Evolutionary conservation across 1,140 invertebrate genomes (phyloP), one percentile per base, ranked within the genome.

Genomic region (Ceratosolen solmsi): DNA sequence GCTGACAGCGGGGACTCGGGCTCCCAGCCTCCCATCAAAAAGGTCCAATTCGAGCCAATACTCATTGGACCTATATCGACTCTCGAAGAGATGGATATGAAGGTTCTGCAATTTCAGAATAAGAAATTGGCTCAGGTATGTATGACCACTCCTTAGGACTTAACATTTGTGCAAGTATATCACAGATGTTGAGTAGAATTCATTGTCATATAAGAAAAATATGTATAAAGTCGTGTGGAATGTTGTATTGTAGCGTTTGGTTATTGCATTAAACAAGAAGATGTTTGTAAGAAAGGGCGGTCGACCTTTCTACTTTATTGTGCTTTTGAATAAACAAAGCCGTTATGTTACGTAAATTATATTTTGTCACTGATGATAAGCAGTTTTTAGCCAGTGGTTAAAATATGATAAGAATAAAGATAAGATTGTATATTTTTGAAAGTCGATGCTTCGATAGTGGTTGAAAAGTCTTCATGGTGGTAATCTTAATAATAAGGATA

Each of bases 61-160:
- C 93, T 97, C 82, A 96, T 99, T 86, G 97, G 97, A 41, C 95
- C 97, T 49, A 96, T 98, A 82, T 98, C 97, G 56, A 98, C 97
- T 36, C 92, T 98, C 30, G 98, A 99, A 91, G 98, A 99, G 92
- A 96, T 99, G 95, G 98, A 99, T 90, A 97, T 98, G 87, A 99
- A 99, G 93, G 97, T 99, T 74, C 91, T 99, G 25, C 96, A 97
- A 86, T 99, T 99, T 90, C 98, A 99, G 92, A 99, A 99, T 88
- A 98, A 98, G 91, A 99, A 99, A 92, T 92, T 99, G 41, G 95
- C 96, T 38, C 97, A 99, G 94, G 96, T 96, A 93, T 88, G 79
- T 22, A 60, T 68, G 3, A n/a, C 4, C 17, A n/a, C n/a, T n/a
- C 25, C 7, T 58, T 20, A 22, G 5, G 27, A 27, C 22, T 56